These are phyloP conservation scores for Lymantria monacha DNA, from an alignment of 2,888 invertebrate species.

Conservation along the genomic window DNA sequence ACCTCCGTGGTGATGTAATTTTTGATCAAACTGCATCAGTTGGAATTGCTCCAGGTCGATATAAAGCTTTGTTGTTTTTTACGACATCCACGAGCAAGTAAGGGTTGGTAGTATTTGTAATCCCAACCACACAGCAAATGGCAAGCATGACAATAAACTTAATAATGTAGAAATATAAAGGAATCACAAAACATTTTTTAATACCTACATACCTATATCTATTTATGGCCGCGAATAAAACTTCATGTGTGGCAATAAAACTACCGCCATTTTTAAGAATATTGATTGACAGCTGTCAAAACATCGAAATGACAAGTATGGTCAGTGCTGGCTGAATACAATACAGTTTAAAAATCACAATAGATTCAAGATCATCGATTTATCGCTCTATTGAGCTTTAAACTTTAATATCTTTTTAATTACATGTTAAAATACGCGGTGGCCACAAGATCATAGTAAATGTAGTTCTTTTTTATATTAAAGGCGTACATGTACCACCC, in stretches of 20 bases:
- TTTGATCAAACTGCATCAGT: too few relatives aligned
- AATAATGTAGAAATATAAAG: too few relatives aligned
- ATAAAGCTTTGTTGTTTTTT: too few relatives aligned
- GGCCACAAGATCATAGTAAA: constrained; percentile 69
- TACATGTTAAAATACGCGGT: constrained; percentile 60
- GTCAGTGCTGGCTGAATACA: constrained; percentile 19
- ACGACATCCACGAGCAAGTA: too few relatives aligned
- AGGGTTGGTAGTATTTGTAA: too few relatives aligned
- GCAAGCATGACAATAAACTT: too few relatives aligned
- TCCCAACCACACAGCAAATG: too few relatives aligned
- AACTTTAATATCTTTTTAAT: constrained; percentile 70
- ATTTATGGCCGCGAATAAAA: too few relatives aligned
- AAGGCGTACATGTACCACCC: constrained; percentile 57
- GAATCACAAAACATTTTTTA: too few relatives aligned
- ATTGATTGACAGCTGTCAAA: constrained; percentile 27
- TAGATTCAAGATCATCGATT: constrained; percentile 54
- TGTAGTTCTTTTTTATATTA: constrained; percentile 41
- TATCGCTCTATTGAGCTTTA: constrained; percentile 58
- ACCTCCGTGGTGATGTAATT: too few relatives aligned
- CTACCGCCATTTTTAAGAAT: background rate
- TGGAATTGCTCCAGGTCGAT: too few relatives aligned
- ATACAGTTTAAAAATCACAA: constrained; percentile 35
- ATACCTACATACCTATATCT: too few relatives aligned
- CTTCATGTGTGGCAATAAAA: background rate
- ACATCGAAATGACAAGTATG: constrained; percentile 11